Percentiles rank a stretch among this genome's conserved stretches.
Conservation (phyloP, 2,113 vertebrate species). For the Saimiri boliviensis region DNA sequence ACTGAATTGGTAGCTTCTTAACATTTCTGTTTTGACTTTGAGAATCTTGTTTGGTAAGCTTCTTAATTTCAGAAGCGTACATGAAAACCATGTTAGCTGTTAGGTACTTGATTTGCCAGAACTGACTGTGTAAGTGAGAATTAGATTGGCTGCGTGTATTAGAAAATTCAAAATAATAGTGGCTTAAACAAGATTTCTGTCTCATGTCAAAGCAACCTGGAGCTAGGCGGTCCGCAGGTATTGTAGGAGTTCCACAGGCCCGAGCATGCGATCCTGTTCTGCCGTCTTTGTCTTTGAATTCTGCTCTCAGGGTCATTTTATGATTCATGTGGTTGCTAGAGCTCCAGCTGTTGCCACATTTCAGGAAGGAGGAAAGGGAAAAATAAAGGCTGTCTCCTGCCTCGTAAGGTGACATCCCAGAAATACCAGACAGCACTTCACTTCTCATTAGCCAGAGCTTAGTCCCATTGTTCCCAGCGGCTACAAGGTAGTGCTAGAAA, state of each 20-base stretch:
- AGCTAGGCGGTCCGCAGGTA: neutral
- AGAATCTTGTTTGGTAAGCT: neutral
- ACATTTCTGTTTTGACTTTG: slow-evolving; percentile 26
- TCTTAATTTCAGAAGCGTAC: slow-evolving; percentile 42
- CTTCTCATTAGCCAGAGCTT: neutral
- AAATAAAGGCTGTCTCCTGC: neutral
- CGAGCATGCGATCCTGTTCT: neutral
- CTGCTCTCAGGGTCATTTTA: neutral
- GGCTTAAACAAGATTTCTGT: neutral
- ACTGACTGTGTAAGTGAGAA: neutral
- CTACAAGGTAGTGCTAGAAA: neutral
- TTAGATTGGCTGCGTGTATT: neutral
- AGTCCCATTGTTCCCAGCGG: neutral
- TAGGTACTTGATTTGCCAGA: slow-evolving; percentile 38
- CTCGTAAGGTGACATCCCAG: neutral
- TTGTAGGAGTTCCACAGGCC: neutral
- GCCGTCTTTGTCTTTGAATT: neutral
- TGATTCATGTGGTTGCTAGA: neutral
- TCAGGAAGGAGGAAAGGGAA: neutral
- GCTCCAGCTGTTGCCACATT: neutral
- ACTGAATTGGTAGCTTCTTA: neutral
- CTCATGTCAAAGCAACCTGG: neutral
- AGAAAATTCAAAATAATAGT: slow-evolving; percentile 41
- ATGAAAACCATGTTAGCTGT: neutral
- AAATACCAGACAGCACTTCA: neutral